Percentiles rank a stretch among this genome's conserved stretches.
Conservation (phyloP, 2,888 invertebrate genomes). For the Ophioninae sp. region DNA sequence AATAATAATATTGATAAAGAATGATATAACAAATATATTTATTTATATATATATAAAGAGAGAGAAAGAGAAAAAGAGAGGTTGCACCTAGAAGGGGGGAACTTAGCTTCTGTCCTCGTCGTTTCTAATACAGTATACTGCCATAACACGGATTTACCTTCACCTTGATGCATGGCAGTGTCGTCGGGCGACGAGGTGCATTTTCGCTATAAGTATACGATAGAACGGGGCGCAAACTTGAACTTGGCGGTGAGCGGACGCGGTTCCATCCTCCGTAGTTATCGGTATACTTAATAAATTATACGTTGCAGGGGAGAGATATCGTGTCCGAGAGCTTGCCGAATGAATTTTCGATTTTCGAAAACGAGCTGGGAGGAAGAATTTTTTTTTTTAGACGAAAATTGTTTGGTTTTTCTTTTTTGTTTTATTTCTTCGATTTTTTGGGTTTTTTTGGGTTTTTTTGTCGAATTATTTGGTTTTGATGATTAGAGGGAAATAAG, state of each 20-base stretch:
- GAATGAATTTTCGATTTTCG: not conserved
- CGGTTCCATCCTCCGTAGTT: constrained; percentile 8
- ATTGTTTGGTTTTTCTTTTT: not conserved
- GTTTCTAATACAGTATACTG: constrained; percentile 54
- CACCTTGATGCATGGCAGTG: constrained; percentile 54
- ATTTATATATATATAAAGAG: too few species aligned
- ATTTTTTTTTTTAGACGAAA: not conserved
- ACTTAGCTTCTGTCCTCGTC: constrained; percentile 49
- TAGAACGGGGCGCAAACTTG: constrained; percentile 31
- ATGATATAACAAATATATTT: too few species aligned
- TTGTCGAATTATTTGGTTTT: too few species aligned
- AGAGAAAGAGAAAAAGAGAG: constrained; percentile 33
- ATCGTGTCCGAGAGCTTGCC: not conserved
- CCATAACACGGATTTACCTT: constrained; percentile 59
- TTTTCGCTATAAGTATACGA: not conserved
- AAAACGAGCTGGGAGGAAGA: not conserved
- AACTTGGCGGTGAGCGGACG: constrained; percentile 33
- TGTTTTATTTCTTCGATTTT: not conserved
- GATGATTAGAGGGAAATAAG: too few species aligned
- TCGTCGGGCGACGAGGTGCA: constrained; percentile 36
- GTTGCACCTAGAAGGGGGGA: constrained; percentile 52
- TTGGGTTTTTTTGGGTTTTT: too few species aligned
- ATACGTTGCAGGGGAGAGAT: constrained; percentile 9
- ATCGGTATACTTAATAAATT: constrained; percentile 45
- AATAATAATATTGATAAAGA: not conserved